phyloP scores from a whole-genome alignment of 2,797 vertebrate genomes.

The Characodon lateralis region DNA sequence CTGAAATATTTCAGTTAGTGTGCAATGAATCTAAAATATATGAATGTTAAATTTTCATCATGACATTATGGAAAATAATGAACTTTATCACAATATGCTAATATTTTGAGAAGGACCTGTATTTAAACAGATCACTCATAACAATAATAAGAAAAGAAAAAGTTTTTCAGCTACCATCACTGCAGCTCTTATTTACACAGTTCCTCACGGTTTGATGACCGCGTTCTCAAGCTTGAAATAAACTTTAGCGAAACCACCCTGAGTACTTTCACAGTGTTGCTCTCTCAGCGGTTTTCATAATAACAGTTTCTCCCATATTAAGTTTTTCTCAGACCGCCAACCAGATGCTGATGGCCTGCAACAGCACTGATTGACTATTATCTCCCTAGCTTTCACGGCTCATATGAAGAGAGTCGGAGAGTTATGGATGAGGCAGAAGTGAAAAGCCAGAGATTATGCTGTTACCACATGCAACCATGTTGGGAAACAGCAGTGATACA shows the following conservation, averaged over 20 bases:
- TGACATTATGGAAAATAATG: too few species aligned
- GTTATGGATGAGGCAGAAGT: slow-evolving; percentile 22
- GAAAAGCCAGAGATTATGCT: slow-evolving; percentile 37
- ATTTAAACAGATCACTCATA: background rate
- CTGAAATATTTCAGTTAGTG: too few species aligned
- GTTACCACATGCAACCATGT: slow-evolving; percentile 30
- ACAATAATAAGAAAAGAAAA: background rate
- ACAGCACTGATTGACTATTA: slow-evolving; percentile 42
- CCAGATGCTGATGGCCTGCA: slow-evolving; percentile 44
- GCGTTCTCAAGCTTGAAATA: slow-evolving; percentile 48
- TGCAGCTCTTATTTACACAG: slow-evolving; percentile 21
- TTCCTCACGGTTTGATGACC: slow-evolving; percentile 18
- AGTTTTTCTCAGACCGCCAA: slow-evolving; percentile 26
- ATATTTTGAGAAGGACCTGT: too few species aligned
- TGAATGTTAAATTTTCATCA: too few species aligned
- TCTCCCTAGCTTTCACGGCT: slow-evolving; percentile 36
- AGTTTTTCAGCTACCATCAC: background rate
- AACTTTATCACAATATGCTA: too few species aligned
- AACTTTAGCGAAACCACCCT: slow-evolving; percentile 32
- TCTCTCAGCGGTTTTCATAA: slow-evolving; percentile 50
- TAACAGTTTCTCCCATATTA: slow-evolving; percentile 44
- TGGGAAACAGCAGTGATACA: slow-evolving; percentile 38
- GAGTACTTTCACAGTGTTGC: slow-evolving; percentile 46
- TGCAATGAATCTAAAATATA: too few species aligned
- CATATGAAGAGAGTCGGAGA: slow-evolving; percentile 21